Evolutionary conservation across 2,888 invertebrate genomes (phyloP).

Genomic region (Bellardia pandia): DNA sequence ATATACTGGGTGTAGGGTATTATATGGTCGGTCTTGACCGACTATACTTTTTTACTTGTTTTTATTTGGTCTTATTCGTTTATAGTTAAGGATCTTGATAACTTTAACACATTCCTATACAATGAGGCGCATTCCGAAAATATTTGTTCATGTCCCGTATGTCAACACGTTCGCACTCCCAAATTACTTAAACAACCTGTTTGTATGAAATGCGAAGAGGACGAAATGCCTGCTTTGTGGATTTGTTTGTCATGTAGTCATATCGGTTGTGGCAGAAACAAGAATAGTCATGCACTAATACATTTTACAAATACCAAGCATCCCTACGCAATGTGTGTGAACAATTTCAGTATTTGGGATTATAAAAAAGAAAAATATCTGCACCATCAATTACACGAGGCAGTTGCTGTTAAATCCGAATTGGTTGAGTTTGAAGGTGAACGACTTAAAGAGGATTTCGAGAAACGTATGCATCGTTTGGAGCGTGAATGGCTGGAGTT

Average conservation of each 20-base stretch:
- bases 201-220: slow-evolving; percentile 55
- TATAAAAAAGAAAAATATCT: slow-evolving; percentile 35
- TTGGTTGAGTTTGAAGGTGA: background rate
- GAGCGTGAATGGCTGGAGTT: slow-evolving; percentile 50
- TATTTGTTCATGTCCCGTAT: slow-evolving; percentile 39
- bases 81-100: background rate
- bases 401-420: background rate
- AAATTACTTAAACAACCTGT: slow-evolving; percentile 7
- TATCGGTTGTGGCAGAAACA: slow-evolving; percentile 40
- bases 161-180: slow-evolving; percentile 13
- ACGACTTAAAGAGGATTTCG: background rate
- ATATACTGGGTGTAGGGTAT: no score
- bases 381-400: slow-evolving; percentile 4
- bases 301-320: slow-evolving; percentile 45
- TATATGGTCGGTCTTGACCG: no score
- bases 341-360: slow-evolving; percentile 52
- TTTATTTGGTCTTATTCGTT: background rate
- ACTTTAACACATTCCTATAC: background rate
- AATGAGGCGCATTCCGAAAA: background rate
- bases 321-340: slow-evolving; percentile 18
- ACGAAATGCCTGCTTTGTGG: background rate
- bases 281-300: slow-evolving; percentile 17
- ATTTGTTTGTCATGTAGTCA: slow-evolving; percentile 53
- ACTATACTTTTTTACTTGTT: background rate
- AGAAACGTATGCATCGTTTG: slow-evolving; percentile 42